Percentiles rank a stretch among this genome's conserved stretches.
Evolutionary conservation across 2,113 vertebrate genomes (phyloP).

Genomic region (Ophiodon elongatus): DNA sequence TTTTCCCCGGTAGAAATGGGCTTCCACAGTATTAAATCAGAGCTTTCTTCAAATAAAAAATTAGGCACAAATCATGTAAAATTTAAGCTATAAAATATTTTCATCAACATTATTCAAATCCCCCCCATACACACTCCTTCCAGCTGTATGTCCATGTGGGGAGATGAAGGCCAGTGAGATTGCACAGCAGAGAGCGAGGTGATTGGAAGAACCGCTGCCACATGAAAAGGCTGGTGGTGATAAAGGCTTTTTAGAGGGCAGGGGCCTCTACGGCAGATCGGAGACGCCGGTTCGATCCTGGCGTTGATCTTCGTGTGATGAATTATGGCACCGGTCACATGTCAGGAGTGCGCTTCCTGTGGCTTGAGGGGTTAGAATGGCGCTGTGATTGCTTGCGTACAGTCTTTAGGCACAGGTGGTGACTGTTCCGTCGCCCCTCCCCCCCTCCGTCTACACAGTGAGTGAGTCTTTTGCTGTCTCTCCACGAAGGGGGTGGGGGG

Average conservation of each 20-base stretch:
- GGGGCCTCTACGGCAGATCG: background rate
- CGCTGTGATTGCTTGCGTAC: conserved; percentile 33
- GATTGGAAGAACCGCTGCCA: conserved; percentile 22
- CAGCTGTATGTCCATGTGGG: conserved; percentile 19
- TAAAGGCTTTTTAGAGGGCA: conserved; percentile 28
- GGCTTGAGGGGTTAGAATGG: conserved; percentile 39
- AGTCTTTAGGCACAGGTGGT: conserved; percentile 81
- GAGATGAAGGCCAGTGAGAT: conserved; percentile 30
- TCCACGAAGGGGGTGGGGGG: conserved; percentile 5
- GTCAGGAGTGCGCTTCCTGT: conserved; percentile 54
- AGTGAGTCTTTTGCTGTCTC: conserved; percentile 35
- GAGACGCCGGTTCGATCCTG: conserved; percentile 9
- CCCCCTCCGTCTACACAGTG: conserved; percentile 11
- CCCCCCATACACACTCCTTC: background rate
- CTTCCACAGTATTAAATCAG: conserved; percentile 24
- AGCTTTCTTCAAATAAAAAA: conserved; percentile 31
- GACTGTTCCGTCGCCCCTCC: conserved; percentile 39
- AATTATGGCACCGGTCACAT: conserved; percentile 26
- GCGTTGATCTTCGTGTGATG: background rate
- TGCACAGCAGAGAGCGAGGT: conserved; percentile 13
- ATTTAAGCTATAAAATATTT: conserved; percentile 43
- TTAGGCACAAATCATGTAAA: conserved; percentile 54
- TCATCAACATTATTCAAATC: conserved; percentile 12
- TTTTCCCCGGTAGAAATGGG: conserved; percentile 3
- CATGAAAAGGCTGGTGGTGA: conserved; percentile 38